phyloP scores from a whole-genome alignment of 2,797 vertebrate genomes.

The Xerus rutilus region DNA sequence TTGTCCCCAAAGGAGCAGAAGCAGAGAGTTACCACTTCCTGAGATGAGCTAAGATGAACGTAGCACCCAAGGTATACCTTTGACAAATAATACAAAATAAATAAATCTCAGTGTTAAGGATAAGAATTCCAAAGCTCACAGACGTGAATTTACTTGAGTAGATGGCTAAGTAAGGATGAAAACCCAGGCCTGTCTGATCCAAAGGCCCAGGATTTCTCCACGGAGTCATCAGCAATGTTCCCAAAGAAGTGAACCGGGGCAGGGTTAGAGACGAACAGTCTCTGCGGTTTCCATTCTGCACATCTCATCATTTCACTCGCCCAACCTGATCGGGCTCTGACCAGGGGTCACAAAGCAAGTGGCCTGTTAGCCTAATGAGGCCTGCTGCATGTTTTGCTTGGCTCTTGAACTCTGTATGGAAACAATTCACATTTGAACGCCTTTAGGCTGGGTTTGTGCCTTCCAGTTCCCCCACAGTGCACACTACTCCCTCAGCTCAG shows the following conservation, averaged over 20 bases:
- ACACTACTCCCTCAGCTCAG: not conserved
- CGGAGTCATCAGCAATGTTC: not conserved
- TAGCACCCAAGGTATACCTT: rapidly evolving
- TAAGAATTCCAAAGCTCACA: not conserved
- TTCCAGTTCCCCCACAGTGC: not conserved
- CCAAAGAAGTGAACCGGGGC: not conserved
- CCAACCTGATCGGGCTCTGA: not conserved
- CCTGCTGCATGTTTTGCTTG: conserved; percentile 52
- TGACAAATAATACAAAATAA: not conserved
- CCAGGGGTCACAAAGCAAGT: conserved; percentile 39
- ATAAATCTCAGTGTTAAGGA: not conserved
- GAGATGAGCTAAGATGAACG: not conserved
- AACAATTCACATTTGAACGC: not conserved
- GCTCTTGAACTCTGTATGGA: not conserved
- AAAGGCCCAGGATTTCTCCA: rapidly evolving
- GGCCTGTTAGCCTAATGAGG: conserved; percentile 30
- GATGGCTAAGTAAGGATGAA: not conserved
- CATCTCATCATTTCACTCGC: not conserved
- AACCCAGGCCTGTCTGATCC: not conserved
- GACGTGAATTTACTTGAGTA: not conserved
- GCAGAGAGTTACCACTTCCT: not conserved
- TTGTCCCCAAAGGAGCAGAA: not conserved
- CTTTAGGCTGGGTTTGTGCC: not conserved
- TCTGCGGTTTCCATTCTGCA: not conserved
- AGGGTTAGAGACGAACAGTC: not conserved